These are phyloP conservation scores for Frieseomelitta varia DNA, from an alignment of 1,140 invertebrate species.

Conservation along the genomic window DNA sequence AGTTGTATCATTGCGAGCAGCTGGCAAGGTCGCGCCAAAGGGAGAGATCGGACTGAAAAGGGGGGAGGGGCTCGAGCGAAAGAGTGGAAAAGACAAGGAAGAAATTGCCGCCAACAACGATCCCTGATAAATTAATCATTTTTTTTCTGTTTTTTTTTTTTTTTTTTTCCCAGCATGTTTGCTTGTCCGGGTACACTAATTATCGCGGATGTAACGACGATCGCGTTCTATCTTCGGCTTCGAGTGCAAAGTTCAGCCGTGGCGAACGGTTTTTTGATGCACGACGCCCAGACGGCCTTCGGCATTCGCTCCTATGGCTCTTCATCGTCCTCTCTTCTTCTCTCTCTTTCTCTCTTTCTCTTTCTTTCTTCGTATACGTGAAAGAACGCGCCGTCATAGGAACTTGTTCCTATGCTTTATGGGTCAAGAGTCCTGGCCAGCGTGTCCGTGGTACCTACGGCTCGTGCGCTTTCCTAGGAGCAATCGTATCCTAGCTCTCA, in stretches of 20 bases:
- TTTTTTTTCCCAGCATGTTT: neutral
- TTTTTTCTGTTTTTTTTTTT: neutral
- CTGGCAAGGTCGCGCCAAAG: slow-evolving; percentile 27
- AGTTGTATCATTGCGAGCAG: slow-evolving; percentile 49
- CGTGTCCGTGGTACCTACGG: slow-evolving; percentile 21
- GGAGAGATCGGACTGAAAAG: accelerated
- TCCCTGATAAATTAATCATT: slow-evolving; percentile 45
- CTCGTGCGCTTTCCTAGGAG: neutral
- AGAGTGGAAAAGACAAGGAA: neutral
- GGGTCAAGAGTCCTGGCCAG: slow-evolving; percentile 67
- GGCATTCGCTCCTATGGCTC: slow-evolving; percentile 17
- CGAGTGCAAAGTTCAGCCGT: slow-evolving; percentile 31
- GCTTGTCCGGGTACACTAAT: slow-evolving; percentile 16
- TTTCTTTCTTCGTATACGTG: neutral
- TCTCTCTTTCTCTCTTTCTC: neutral
- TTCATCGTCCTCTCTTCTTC: neutral
- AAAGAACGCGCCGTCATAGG: slow-evolving; percentile 60
- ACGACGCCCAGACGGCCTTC: slow-evolving; percentile 13
- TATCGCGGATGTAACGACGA: slow-evolving; percentile 18
- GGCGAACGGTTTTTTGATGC: slow-evolving; percentile 37
- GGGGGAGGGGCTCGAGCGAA: too few relatives aligned
- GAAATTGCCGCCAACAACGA: neutral
- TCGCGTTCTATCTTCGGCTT: slow-evolving; percentile 20
- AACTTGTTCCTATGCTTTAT: slow-evolving; percentile 77
- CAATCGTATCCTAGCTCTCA: neutral